These are phyloP conservation scores for Zaprionus gabonicus DNA, from an alignment of 1,140 invertebrate species.

Conservation along the genomic window DNA sequence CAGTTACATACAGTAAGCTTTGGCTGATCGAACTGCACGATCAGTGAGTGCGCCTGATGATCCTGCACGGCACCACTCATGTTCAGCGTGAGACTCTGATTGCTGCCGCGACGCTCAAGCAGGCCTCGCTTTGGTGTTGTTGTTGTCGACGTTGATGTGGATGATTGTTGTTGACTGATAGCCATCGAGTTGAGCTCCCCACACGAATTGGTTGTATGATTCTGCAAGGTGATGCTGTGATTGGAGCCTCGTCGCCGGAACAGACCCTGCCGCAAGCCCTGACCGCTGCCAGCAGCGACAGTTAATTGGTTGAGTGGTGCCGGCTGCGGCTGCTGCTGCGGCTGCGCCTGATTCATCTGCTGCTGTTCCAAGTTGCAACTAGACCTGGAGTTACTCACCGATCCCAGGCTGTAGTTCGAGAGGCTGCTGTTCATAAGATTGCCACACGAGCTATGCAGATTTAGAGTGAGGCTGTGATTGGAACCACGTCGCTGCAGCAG, in stretches of 20 bases:
- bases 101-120: constrained; percentile 92
- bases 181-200: constrained; percentile 85
- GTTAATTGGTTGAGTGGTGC: constrained; percentile 38
- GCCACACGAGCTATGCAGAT: constrained; percentile 85
- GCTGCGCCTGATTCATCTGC: constrained; percentile 31
- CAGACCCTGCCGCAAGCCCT: constrained; percentile 87
- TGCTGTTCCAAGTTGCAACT: constrained; percentile 72
- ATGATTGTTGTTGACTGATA: constrained; percentile 35
- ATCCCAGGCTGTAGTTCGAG: constrained; percentile 76
- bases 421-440: constrained; percentile 77
- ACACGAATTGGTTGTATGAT: constrained; percentile 73
- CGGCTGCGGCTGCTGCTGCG: constrained; percentile 22
- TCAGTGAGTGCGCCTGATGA: constrained; percentile 15
- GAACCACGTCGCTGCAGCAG: constrained; percentile 93
- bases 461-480: constrained; percentile 93
- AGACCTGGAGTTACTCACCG: constrained; percentile 74
- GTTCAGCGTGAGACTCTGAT: constrained; percentile 92
- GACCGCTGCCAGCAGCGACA: constrained; percentile 49
- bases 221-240: constrained; percentile 91
- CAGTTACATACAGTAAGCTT: constrained; percentile 65
- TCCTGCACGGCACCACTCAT: constrained; percentile 79
- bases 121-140: constrained; percentile 87
- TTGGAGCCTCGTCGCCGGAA: constrained; percentile 93
- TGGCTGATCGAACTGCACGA: constrained; percentile 53
- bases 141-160: constrained; percentile 24